These are phyloP conservation scores for Actinopyga echinites DNA, from an alignment of 53 echinoderm and acorn worm genomes.

Conservation along the genomic window DNA sequence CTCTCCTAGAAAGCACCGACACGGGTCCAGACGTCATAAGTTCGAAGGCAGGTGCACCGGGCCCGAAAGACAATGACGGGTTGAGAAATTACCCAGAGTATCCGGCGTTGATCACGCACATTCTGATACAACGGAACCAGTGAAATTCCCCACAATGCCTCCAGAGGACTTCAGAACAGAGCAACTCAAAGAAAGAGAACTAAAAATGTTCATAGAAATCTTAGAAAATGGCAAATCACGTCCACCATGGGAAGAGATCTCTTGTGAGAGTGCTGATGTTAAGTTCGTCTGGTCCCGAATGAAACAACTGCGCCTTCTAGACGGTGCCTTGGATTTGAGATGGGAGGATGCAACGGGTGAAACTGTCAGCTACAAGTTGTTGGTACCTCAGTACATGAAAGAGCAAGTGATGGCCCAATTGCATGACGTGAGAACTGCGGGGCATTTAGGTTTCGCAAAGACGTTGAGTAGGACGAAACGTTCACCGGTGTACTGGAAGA, in stretches of 20 bases:
- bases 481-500: too few species aligned
- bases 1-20: too few species aligned
- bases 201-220: neutral
- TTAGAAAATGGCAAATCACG: neutral
- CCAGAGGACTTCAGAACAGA: neutral
- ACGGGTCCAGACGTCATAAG: too few species aligned
- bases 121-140: neutral
- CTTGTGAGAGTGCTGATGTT: neutral
- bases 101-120: neutral
- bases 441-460: neutral
- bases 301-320: neutral
- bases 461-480: constrained; percentile 11
- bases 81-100: neutral
- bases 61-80: neutral
- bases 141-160: neutral
- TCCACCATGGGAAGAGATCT: constrained; percentile 9
- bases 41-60: too few species aligned
- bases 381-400: neutral
- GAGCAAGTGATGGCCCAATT: neutral
- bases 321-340: neutral
- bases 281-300: constrained; percentile 7
- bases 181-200: constrained; percentile 16
- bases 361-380: neutral
- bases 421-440: constrained; percentile 18
- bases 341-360: neutral